phyloP scores from a whole-genome alignment of 2,797 vertebrate species.

The Sarcophilus harrisii region DNA sequence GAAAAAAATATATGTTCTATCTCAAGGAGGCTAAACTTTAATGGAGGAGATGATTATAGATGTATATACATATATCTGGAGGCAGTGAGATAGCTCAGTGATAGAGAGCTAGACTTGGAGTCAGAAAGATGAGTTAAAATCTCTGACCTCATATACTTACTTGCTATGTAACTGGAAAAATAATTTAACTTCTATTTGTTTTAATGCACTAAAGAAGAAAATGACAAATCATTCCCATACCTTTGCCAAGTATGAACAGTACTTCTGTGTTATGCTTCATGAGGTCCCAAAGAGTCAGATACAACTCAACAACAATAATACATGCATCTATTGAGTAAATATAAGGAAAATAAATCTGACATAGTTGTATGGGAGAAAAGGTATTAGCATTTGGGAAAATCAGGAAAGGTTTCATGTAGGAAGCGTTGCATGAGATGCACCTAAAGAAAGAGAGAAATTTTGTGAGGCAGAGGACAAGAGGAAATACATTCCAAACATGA shows the following conservation, averaged over 20 bases:
- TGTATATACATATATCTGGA: background rate
- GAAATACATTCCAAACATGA: background rate
- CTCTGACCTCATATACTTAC: background rate
- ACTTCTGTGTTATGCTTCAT: background rate
- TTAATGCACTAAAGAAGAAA: background rate
- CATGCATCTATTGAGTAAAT: background rate
- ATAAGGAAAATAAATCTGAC: background rate
- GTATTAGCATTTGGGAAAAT: background rate
- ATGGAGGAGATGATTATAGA: background rate
- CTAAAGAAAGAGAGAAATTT: background rate
- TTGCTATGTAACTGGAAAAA: background rate
- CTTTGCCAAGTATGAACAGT: background rate
- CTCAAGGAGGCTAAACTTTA: background rate
- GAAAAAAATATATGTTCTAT: background rate
- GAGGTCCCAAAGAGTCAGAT: background rate
- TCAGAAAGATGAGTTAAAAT: background rate
- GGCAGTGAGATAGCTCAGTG: background rate
- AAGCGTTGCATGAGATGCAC: background rate
- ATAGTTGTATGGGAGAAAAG: background rate
- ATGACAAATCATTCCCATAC: background rate
- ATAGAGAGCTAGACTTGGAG: background rate
- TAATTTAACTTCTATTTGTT: background rate
- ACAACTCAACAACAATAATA: background rate
- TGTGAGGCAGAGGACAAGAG: background rate
- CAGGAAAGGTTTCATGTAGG: background rate